phyloP scores from a whole-genome alignment of 2,888 invertebrate genomes.

The Temnothorax rugatulus region DNA sequence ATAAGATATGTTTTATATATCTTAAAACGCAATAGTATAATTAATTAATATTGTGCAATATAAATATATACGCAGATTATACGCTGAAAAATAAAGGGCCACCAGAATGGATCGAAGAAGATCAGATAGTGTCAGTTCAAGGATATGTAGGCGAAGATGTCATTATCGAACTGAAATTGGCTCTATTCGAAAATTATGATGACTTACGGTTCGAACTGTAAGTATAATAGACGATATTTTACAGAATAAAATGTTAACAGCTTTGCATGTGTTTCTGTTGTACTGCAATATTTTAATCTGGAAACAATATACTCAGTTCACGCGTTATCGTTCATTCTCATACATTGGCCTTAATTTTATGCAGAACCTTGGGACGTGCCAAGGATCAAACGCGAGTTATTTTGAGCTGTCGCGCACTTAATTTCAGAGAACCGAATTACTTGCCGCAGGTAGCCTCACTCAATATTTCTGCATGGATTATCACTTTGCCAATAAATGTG shows the following conservation, averaged over 20 bases:
- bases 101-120: slow-evolving; percentile 81
- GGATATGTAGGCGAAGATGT: slow-evolving; percentile 79
- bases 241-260: slow-evolving; percentile 9
- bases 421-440: slow-evolving; percentile 80
- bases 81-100: slow-evolving; percentile 75
- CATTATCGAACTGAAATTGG: slow-evolving; percentile 79
- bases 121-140: slow-evolving; percentile 75
- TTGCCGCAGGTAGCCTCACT: slow-evolving; percentile 72
- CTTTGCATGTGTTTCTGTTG: background rate
- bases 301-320: slow-evolving; percentile 37
- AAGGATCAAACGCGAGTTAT: slow-evolving; percentile 80
- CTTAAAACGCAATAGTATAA: background rate
- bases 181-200: slow-evolving; percentile 75
- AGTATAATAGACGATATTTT: slow-evolving; percentile 68
- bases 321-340: slow-evolving; percentile 73
- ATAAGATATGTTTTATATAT: background rate
- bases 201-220: slow-evolving; percentile 82
- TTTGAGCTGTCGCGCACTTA: slow-evolving; percentile 80
- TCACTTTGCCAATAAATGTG: slow-evolving; percentile 67
- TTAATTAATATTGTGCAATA: background rate
- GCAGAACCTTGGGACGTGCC: slow-evolving; percentile 77
- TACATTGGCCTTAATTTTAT: slow-evolving; percentile 76
- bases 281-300: slow-evolving; percentile 1
- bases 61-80: slow-evolving; percentile 69
- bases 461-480: slow-evolving; percentile 56